Conservation (phyloP, 2,113 vertebrate genomes). For the Oceanites oceanicus region DNA sequence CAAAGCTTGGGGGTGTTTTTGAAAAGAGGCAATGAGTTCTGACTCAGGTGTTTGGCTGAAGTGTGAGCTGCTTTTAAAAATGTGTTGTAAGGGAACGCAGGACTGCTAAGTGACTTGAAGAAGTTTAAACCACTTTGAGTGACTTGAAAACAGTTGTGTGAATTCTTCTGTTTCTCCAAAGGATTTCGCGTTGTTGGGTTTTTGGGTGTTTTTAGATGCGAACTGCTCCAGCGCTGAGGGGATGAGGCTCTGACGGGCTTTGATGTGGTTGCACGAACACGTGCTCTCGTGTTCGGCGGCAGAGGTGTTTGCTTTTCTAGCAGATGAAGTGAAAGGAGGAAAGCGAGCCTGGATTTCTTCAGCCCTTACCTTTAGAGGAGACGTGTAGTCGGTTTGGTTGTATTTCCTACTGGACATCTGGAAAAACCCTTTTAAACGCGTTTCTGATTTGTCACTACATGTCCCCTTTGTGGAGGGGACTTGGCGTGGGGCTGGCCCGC, state of each 20-base stretch:
- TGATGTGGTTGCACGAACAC: not conserved
- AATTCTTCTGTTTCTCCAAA: not conserved
- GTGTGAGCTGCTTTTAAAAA: not conserved
- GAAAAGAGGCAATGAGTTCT: not conserved
- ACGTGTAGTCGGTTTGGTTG: not conserved
- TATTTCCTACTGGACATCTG: slow-evolving; percentile 31
- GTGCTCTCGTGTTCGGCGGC: not conserved
- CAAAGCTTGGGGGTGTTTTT: not conserved
- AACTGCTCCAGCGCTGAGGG: not conserved
- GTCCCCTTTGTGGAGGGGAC: not conserved
- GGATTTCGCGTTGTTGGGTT: not conserved
- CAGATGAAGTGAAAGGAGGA: not conserved
- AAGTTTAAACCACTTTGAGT: not conserved
- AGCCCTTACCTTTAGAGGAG: not conserved
- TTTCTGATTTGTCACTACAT: not conserved
- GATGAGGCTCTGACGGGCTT: not conserved
- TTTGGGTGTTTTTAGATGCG: not conserved
- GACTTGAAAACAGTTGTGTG: not conserved
- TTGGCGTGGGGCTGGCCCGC: not conserved
- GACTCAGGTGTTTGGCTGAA: not conserved
- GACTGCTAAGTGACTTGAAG: not conserved
- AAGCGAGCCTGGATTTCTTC: not conserved
- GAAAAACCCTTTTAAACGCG: not conserved
- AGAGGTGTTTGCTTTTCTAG: not conserved
- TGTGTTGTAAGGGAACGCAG: not conserved